Base-by-base conservation (phyloP, 1,140 invertebrate species). In the Galendromus occidentalis region DNA sequence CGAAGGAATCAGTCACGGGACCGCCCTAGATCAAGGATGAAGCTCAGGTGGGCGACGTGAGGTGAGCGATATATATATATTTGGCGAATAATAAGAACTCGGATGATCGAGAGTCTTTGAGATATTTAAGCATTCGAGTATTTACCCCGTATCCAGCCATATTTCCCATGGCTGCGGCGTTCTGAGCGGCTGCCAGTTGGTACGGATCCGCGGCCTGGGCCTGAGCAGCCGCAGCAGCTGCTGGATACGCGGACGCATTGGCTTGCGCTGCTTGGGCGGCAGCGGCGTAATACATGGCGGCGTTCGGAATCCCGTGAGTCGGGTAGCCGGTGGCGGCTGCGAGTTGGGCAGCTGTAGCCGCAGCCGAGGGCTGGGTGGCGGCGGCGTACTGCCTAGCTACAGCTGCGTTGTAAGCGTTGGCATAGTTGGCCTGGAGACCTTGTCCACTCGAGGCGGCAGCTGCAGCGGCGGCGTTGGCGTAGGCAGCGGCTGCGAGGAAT, bases 381-480 rank as follows among this genome's bases (percentile, higher is more conserved):
- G 51, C 51, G 51, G 51, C 51, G 51, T 59, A 59, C 51, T 59
- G 51, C 25, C 51, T 59, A 59, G 51, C 51, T 33, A 59, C 51
- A 59, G 51, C 51, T 14, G 12, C 20, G 25, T 17, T 22, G 22
- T 59, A 59, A 25, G 51, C 51, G 22, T 59, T 59, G 51, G 51
- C 51, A 59, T 59, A 59, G 51, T 59, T 59, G 51, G 51, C 20
- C 51, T 59, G 33, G 45, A 47, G 45, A 47, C 25, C 25, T 5
- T 5, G 4, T 7, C 45, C 45, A 14, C 45, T 28, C 5, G 28
- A 47, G 14, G 45, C 45, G 45, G 28, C 45, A 47, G 51, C 51
- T 25, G 51, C 45, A 25, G 45, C 45, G 45, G 45, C 45, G 14
- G 28, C 45, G 45, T 47, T 47, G 45, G 45, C 51, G 51, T 59